Evolutionary conservation across 2,888 invertebrate genomes (phyloP), one percentile per base, ranked within the genome.

Genomic region (Branchellion lobata): DNA sequence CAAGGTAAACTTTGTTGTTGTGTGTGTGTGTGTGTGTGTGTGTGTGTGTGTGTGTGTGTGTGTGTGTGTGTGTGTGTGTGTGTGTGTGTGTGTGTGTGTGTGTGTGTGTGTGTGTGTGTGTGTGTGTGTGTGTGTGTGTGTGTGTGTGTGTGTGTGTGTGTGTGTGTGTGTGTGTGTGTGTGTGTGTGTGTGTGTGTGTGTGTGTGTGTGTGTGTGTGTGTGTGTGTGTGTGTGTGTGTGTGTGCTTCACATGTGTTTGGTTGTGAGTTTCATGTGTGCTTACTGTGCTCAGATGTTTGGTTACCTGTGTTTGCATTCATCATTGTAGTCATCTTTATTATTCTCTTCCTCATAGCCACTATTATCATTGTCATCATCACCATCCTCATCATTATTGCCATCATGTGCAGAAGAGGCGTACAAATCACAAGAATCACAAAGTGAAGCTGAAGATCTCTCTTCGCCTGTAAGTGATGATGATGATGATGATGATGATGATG

Each of bases 1-100:
- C 71, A 84, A 86, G 80, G 87, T 86, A 84, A 85, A 5, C 14
- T 5, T 5, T 40, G 40, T 5, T 40, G 40, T n/a, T n/a, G n/a
- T n/a, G n/a, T n/a, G n/a, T n/a, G n/a, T n/a, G n/a, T n/a, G 47
- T 47, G 73, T 36, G 40, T 33, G 73, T 36, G 29, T 18, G 79
- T 21, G 53, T 11, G 40, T 24, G 73, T 29, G 53, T 27, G 68
- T 21, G 33, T 2, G 51, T 33, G 73, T 34, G 36, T 34, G 40
- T 68, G 69, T n/a, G n/a, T 51, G 80, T 18, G 80, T 47, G 72
- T 24, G 53, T 51, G 79, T 14, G 53, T 11, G 72, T 21, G 79
- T 72, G 57, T 21, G 51, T 51, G 31, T 21, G 75, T 29, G 29
- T 21, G 65, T 33, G 40, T 74, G 33, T 51, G 31, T n/a, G 75